phyloP scores from a whole-genome alignment of 2,113 vertebrate genomes.

The Dissostichus mawsoni region DNA sequence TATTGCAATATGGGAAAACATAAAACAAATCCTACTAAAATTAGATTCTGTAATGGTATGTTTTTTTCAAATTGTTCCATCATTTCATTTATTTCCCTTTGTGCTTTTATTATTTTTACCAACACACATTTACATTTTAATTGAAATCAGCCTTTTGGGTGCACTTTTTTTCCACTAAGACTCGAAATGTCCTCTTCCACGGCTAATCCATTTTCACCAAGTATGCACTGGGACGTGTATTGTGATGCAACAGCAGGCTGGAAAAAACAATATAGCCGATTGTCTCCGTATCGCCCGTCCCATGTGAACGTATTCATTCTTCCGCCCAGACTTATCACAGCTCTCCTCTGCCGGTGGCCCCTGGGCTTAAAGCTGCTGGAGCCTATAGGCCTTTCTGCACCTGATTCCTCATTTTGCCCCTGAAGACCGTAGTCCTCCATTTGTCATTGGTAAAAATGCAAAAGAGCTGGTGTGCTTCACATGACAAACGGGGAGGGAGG shows the following conservation, averaged over 20 bases:
- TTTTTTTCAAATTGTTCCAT: too few species aligned
- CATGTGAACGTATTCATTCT: slow-evolving; percentile 72
- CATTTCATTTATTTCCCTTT: too few species aligned
- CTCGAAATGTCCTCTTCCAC: slow-evolving; percentile 56
- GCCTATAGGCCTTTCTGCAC: slow-evolving; percentile 68
- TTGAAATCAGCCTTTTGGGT: slow-evolving; percentile 6
- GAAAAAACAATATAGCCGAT: slow-evolving; percentile 73
- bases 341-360: slow-evolving; percentile 72
- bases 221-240: slow-evolving; percentile 64
- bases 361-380: slow-evolving; percentile 73
- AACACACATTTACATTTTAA: background rate
- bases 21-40: background rate
- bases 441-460: slow-evolving; percentile 84
- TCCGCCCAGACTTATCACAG: slow-evolving; percentile 67
- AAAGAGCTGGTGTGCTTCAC: slow-evolving; percentile 62
- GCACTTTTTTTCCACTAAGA: slow-evolving; percentile 31
- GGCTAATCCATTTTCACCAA: slow-evolving; percentile 69
- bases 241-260: slow-evolving; percentile 73
- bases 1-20: background rate
- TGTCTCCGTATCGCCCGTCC: slow-evolving; percentile 64
- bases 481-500: slow-evolving; percentile 39
- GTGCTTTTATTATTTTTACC: background rate
- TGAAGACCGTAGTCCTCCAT: slow-evolving; percentile 77
- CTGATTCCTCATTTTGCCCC: slow-evolving; percentile 78
- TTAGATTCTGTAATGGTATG: too few species aligned